Base-by-base conservation (phyloP, 2,888 invertebrate species). In the Euproctis similis region DNA sequence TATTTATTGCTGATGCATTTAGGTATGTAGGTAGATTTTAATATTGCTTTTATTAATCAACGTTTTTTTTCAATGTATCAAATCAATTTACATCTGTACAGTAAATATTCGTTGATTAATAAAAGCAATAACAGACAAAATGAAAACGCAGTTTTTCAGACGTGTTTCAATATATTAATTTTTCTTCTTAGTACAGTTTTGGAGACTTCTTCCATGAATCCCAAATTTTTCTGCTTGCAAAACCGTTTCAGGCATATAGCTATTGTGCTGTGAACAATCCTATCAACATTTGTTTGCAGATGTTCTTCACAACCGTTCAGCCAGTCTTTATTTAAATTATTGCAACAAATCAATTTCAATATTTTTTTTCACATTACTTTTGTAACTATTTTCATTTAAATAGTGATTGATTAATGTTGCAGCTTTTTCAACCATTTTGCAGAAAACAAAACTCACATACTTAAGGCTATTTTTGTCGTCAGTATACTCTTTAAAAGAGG, bases 181-280 rank as follows among this genome's bases (percentile, higher is more conserved):
- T n/a, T n/a, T n/a, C n/a, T n/a, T n/a, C n/a, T n/a, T n/a, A n/a
- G n/a, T n/a, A n/a, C n/a, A n/a, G n/a, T n/a, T n/a, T n/a, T n/a
- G n/a, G n/a, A n/a, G n/a, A n/a, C n/a, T n/a, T n/a, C n/a, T n/a
- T n/a, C n/a, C 6, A 9, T 10, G 6, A 20, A 20, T 3, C 6
- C 20, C 6, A 3, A 10, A 20, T 20, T 20, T 9, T 2, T 18
- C 8, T 5, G 4, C 8, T 5, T 8, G 8, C 8, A 3, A 18
- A 18, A 18, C n/a, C 19, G 19, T 19, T 19, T 19, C 2, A 19
- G 19, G 19, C 19, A 19, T 19, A 19, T 19, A 19, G 19, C 19
- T 8, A 19, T 19, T 19, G 19, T 19, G 19, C 19, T 19, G n/a
- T 1, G 3, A 19, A 19, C 8, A n/a, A 5, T 19, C 3, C 3